A percentile compares a stretch with the other conserved stretches of the same genome.
These are phyloP conservation scores for Chorisops tibialis DNA, from an alignment of 2,888 invertebrate species.

Conservation along the genomic window DNA sequence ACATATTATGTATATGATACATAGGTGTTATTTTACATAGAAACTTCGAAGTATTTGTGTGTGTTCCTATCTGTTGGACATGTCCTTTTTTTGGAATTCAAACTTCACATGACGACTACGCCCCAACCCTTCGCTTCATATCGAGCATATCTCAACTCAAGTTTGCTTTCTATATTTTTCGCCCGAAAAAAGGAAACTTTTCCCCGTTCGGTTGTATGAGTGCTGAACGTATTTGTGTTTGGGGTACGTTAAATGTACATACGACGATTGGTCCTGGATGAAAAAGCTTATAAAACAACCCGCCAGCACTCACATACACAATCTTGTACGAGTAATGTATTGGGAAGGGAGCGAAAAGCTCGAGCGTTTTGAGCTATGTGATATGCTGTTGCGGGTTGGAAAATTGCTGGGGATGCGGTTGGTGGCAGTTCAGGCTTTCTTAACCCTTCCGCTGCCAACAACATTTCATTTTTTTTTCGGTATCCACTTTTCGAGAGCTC, in stretches of 20 bases:
- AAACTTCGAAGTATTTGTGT: neutral
- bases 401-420: too few species aligned
- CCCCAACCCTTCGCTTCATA: slow-evolving; percentile 27
- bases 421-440: too few species aligned
- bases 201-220: neutral
- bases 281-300: slow-evolving; percentile 14
- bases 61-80: slow-evolving; percentile 10
- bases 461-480: too few species aligned
- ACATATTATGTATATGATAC: too few species aligned
- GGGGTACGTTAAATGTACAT: slow-evolving; percentile 12
- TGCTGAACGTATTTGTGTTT: too few species aligned
- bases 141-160: neutral
- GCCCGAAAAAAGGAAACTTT: neutral
- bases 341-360: slow-evolving; percentile 24
- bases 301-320: slow-evolving; percentile 1
- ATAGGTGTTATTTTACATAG: too few species aligned
- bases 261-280: slow-evolving; percentile 21
- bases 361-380: neutral
- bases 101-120: slow-evolving; percentile 29
- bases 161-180: neutral
- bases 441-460: too few species aligned
- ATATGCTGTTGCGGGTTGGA: too few species aligned
- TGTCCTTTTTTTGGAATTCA: slow-evolving; percentile 6
- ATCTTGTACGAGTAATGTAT: slow-evolving; percentile 2
- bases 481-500: too few species aligned